These are phyloP conservation scores for Latrodectus geometricus DNA, from an alignment of 1,140 invertebrate species.

Conservation along the genomic window DNA sequence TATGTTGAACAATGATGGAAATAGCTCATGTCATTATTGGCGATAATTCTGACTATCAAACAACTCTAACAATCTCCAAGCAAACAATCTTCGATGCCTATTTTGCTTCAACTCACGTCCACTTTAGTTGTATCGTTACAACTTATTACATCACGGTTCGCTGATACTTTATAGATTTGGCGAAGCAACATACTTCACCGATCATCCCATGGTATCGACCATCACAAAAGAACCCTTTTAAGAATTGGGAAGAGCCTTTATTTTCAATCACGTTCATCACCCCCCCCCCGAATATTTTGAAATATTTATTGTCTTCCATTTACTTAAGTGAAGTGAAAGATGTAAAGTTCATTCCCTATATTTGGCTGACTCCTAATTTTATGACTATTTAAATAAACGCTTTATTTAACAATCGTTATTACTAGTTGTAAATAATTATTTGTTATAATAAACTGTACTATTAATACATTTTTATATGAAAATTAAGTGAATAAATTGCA, in stretches of 20 bases:
- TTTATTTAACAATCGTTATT: no score
- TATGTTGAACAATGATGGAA: background rate
- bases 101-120: background rate
- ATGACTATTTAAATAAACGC: no score
- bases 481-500: no score
- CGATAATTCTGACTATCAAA: background rate
- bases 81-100: background rate
- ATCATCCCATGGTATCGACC: background rate
- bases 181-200: background rate
- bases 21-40: background rate
- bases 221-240: background rate
- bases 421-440: no score
- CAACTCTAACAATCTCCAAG: background rate
- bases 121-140: background rate
- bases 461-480: no score
- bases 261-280: background rate
- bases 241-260: background rate
- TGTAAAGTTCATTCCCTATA: no score
- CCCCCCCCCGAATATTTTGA: background rate
- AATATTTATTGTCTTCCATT: background rate
- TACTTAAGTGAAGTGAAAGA: no score
- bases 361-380: no score
- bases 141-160: constrained; percentile 5
- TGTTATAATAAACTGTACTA: no score
- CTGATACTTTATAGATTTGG: background rate